Evolutionary conservation across 2,888 invertebrate species (phyloP).

Genomic region (Acleris sparsana): DNA sequence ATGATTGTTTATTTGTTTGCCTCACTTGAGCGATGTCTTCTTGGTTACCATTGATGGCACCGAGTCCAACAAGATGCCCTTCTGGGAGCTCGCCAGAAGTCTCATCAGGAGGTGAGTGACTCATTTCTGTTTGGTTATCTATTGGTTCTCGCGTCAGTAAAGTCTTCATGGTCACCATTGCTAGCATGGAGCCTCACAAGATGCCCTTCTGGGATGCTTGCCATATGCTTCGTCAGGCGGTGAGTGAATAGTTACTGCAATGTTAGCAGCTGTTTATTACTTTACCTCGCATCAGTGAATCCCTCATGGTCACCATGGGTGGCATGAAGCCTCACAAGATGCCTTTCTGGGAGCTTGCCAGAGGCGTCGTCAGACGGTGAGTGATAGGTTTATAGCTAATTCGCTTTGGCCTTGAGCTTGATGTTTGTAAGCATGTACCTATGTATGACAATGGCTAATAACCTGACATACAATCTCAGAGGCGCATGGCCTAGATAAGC

Average conservation of each 20-base stretch:
- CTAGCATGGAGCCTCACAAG: conserved; percentile 93
- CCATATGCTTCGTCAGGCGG: conserved; percentile 87
- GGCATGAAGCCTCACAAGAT: conserved; percentile 94
- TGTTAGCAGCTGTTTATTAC: background rate
- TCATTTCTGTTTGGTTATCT: background rate
- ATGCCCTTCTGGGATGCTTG: conserved; percentile 91
- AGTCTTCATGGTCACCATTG: conserved; percentile 87
- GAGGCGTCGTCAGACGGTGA: conserved; percentile 86
- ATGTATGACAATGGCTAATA: too few relatives aligned
- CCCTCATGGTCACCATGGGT: conserved; percentile 88
- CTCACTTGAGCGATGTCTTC: conserved; percentile 70
- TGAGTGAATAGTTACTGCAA: conserved; percentile 43
- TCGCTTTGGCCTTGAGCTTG: too few relatives aligned
- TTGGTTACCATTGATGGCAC: conserved; percentile 91
- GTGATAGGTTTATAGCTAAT: background rate
- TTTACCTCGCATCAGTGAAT: conserved; percentile 61
- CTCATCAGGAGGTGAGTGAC: conserved; percentile 83
- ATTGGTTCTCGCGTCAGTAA: conserved; percentile 59
- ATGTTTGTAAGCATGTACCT: too few relatives aligned
- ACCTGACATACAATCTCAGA: too few relatives aligned
- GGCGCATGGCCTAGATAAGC: too few relatives aligned
- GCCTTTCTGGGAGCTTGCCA: conserved; percentile 91
- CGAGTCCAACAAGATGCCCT: conserved; percentile 94
- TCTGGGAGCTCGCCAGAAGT: conserved; percentile 90
- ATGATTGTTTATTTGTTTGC: conserved; percentile 1